phyloP scores from a whole-genome alignment of 2,113 vertebrate species.

The Phaetusa simplex region DNA sequence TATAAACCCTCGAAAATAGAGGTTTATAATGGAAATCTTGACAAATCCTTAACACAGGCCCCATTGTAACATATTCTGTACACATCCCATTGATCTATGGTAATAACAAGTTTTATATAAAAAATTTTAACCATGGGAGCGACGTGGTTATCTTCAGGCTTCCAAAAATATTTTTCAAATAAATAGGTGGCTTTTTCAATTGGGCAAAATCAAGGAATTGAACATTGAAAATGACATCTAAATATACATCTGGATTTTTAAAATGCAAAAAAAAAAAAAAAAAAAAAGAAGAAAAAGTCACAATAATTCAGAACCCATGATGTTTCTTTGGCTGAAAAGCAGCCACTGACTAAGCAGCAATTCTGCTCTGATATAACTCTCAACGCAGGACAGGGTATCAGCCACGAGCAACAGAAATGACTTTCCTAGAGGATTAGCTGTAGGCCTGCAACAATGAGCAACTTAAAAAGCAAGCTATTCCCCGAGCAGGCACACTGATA shows the following conservation, averaged over 20 bases:
- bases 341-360: constrained; percentile 38
- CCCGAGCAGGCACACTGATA: neutral
- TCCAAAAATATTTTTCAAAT: constrained; percentile 56
- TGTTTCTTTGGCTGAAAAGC: constrained; percentile 17
- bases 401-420: constrained; percentile 27
- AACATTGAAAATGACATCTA: neutral
- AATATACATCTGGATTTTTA: neutral
- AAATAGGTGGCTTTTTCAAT: constrained; percentile 44
- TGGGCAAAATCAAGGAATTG: constrained; percentile 15
- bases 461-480: neutral
- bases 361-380: neutral
- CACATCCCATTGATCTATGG: constrained; percentile 53
- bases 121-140: constrained; percentile 41
- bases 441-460: constrained; percentile 42
- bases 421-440: constrained; percentile 37
- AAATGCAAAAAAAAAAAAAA: neutral
- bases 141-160: constrained; percentile 23
- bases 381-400: neutral
- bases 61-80: constrained; percentile 63
- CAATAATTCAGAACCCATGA: constrained; percentile 22
- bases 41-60: constrained; percentile 65
- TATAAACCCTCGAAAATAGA: constrained; percentile 59
- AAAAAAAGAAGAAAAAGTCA: neutral
- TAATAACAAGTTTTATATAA: constrained; percentile 55
- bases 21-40: constrained; percentile 72